phyloP scores from a whole-genome alignment of 2,797 vertebrate genomes.

The Tachyglossus aculeatus region DNA sequence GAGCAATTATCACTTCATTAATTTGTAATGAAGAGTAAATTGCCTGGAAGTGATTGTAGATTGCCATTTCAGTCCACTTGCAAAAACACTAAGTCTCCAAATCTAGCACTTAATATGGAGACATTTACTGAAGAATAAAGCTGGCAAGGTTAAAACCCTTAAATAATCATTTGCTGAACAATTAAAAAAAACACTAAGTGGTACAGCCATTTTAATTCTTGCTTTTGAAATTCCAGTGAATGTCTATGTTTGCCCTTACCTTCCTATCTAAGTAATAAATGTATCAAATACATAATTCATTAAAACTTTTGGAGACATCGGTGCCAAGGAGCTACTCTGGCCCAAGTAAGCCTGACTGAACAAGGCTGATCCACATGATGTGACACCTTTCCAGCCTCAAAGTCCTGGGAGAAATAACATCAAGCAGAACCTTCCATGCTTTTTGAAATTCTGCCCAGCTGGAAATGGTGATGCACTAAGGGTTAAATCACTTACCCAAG shows the following conservation, averaged over 20 bases:
- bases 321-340: neutral
- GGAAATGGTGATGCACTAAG: too few species aligned
- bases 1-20: slow-evolving; percentile 53
- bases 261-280: neutral
- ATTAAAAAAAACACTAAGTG: neutral
- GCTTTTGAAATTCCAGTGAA: neutral
- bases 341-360: neutral
- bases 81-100: neutral
- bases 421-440: too few species aligned
- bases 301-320: neutral
- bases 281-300: neutral
- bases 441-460: too few species aligned
- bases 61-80: neutral
- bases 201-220: neutral
- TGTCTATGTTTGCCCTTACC: neutral
- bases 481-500: too few species aligned
- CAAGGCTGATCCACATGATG: neutral
- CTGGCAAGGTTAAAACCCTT: slow-evolving; percentile 2
- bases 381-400: too few species aligned
- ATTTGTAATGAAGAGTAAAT: slow-evolving; percentile 51
- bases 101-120: neutral
- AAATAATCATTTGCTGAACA: neutral
- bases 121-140: neutral
- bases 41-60: slow-evolving; percentile 41
- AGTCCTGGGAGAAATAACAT: too few species aligned